These are phyloP conservation scores for Bos javanicus DNA, from an alignment of 2,113 vertebrate species.

Conservation along the genomic window DNA sequence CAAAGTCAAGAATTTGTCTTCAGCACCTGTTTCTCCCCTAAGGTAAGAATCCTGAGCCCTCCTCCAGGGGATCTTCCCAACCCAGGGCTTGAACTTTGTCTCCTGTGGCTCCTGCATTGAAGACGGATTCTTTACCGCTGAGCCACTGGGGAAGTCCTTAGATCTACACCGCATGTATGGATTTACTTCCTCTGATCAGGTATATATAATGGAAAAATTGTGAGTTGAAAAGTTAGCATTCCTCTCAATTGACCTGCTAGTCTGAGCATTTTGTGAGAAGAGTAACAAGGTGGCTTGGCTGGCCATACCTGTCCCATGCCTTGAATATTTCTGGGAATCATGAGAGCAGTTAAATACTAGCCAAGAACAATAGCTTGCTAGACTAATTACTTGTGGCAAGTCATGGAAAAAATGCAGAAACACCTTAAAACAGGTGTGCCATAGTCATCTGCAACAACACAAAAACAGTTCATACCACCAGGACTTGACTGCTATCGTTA, in stretches of 20 bases:
- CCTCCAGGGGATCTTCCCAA: background rate
- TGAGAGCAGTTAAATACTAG: background rate
- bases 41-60: background rate
- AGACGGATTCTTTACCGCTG: background rate
- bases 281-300: background rate
- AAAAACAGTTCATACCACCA: background rate
- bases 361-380: background rate
- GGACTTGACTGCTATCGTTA: accelerated
- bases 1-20: background rate
- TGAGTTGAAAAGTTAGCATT: background rate
- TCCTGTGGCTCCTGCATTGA: background rate
- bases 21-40: background rate
- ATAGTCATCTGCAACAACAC: background rate
- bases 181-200: background rate
- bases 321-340: background rate
- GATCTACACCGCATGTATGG: background rate
- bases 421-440: background rate
- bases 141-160: background rate
- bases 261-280: background rate
- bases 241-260: background rate
- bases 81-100: background rate
- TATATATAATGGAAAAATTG: background rate
- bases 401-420: background rate
- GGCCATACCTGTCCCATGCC: background rate
- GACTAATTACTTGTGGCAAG: background rate